phyloP scores from a whole-genome alignment of 1,140 invertebrate species.

The Aphaenogaster ashmeadi region DNA sequence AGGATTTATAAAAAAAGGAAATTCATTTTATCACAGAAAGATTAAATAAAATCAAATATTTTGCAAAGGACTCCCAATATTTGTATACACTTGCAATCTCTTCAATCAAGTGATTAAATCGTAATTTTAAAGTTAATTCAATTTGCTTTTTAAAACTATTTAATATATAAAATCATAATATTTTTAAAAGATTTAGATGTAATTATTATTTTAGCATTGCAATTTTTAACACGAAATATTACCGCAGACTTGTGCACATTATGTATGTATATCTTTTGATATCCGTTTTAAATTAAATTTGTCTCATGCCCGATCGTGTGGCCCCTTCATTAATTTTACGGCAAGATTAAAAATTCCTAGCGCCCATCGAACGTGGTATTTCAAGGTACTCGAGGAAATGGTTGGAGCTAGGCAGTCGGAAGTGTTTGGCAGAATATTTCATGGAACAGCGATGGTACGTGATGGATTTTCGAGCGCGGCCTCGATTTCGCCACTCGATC shows the following conservation, averaged over 20 bases:
- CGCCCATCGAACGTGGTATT: slow-evolving; percentile 28
- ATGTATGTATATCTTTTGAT: neutral
- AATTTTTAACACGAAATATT: neutral
- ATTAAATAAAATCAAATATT: neutral
- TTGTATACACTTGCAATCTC: neutral
- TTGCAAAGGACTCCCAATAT: neutral
- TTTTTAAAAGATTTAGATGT: neutral
- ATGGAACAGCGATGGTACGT: slow-evolving; percentile 60
- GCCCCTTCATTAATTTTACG: slow-evolving; percentile 26
- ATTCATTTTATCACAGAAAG: neutral
- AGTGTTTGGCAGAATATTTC: slow-evolving; percentile 71
- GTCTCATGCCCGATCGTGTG: neutral
- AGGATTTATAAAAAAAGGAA: neutral
- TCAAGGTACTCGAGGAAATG: slow-evolving; percentile 6
- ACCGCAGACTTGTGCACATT: neutral
- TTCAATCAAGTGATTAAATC: neutral
- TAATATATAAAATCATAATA: slow-evolving; percentile 16
- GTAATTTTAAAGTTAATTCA: slow-evolving; percentile 4
- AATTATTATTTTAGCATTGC: neutral
- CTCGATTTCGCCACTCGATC: slow-evolving; percentile 71
- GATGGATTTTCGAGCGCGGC: slow-evolving; percentile 74
- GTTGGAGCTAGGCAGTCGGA: slow-evolving; percentile 50
- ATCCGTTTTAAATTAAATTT: slow-evolving; percentile 20
- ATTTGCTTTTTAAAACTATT: neutral
- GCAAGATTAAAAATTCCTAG: slow-evolving; percentile 43